Evolutionary conservation across 2,888 invertebrate genomes (phyloP), one percentile per base, ranked within the genome.

Genomic region (Nomada flava): DNA sequence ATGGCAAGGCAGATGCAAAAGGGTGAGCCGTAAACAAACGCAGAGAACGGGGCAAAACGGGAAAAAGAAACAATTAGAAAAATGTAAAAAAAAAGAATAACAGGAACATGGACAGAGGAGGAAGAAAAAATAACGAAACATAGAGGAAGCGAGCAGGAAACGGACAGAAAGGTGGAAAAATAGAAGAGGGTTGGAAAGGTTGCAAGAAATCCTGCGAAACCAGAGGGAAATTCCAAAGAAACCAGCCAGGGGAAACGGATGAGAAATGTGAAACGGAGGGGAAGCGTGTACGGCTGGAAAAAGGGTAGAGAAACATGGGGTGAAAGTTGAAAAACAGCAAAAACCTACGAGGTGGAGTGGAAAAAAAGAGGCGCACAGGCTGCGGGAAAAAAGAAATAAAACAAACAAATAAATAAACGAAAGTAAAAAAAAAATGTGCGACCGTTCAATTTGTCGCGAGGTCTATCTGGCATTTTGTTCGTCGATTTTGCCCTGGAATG

Each of bases 361-460:
- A 47, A 23, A 52, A 52, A 50, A 23, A 9, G 63, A 20, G 26
- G 20, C 23, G 53, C 47, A 52, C 55, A 23, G 53, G 52, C 36
- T 13, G 62, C 4, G 23, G 7, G 4, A 23, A 20, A 50, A 26
- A 36, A 42, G 57, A n/a, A 0, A 18, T 18, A 29, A 57, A 11
- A 52, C 26, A 44, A 23, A 29, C 20, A 11, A 47, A 15, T 7
- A 7, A 47, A 62, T 23, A 47, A 60, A n/a, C 44, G 47, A 50
- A 18, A 13, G 1, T 44, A 20, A 50, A 59, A 7, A 59, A 71
- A 67, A 79, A 84, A 69, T 82, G 59, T 57, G 63, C 57, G 44
- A 23, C 0, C n/a, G 29, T 83, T 79, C 77, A 68, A 85, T 86
- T 82, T 80, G 78, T 82, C 80, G 74, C 76, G 70, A 75, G 76